Evolutionary conservation across 2,888 invertebrate genomes (phyloP), one percentile per base, ranked within the genome.

Genomic region (Neoitamus cyanurus): DNA sequence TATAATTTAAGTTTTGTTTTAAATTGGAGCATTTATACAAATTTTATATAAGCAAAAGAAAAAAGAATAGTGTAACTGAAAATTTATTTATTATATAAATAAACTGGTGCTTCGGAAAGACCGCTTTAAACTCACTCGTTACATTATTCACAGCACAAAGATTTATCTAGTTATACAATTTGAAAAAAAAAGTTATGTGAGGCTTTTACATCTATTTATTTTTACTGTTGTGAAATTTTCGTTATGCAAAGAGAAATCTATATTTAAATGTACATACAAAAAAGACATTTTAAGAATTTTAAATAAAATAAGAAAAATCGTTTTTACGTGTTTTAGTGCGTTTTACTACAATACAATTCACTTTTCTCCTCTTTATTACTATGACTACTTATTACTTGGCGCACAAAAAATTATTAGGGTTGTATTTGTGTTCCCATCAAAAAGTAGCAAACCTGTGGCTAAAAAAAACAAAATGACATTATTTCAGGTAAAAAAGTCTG

Each of bases 141-240:
- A 78, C 58, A 78, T 78, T 78, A 78, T 48, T 48, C 78, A 78
- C 78, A 78, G 78, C 78, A 78, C 78, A 78, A 78, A 78, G n/a
- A 25, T 75, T 73, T 73, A 73, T 77, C 20, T 37, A 77, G 46
- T 20, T 58, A 48, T 78, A 78, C 28, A 77, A 30, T 42, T n/a
- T n/a, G 9, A 36, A 20, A 77, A 46, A 36, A n/a, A 9, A 28
- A 15, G 3, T 70, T 78, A 58, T 58, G 30, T 78, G 34, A 78
- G 58, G 58, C 78, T 78, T 78, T 78, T 78, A 78, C 30, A 58
- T 78, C 30, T 78, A 58, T 78, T 70, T 42, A 42, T 42, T 73
- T 73, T 78, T 78, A 75, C 42, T 37, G 42, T 42, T 78, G 78
- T 78, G 31, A 58, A 58, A 48, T 48, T 78, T 78, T 13, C 30